These are phyloP conservation scores for Mythimna pallens DNA, from an alignment of 2,888 invertebrate species.

Conservation along the genomic window DNA sequence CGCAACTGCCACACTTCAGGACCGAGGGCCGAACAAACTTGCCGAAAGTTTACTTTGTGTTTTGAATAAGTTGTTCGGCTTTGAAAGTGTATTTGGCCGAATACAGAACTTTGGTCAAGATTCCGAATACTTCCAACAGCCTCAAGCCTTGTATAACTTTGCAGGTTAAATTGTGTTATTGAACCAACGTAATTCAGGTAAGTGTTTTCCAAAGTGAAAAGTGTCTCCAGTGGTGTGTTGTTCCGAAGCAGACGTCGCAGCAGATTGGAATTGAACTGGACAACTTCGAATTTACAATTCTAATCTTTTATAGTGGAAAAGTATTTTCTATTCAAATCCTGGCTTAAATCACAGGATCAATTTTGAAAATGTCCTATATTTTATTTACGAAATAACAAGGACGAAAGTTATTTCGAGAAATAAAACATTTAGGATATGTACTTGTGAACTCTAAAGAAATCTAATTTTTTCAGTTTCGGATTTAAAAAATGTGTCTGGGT, in stretches of 20 bases:
- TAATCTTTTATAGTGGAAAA: constrained; percentile 17
- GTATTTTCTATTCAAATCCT: constrained; percentile 18
- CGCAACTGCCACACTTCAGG: constrained; percentile 53
- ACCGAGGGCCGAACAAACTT: constrained; percentile 47
- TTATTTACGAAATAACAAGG: neutral
- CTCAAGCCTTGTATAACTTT: constrained; percentile 29
- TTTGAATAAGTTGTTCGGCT: constrained; percentile 59
- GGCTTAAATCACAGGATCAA: neutral
- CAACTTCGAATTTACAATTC: constrained; percentile 19
- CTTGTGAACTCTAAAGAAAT: too few relatives aligned
- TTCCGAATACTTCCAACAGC: constrained; percentile 37
- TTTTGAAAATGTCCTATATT: constrained; percentile 1
- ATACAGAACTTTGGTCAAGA: constrained; percentile 50
- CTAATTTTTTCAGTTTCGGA: too few relatives aligned
- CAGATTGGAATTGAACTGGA: constrained; percentile 10
- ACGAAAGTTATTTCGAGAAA: neutral
- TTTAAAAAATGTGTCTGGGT: too few relatives aligned
- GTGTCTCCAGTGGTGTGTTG: neutral
- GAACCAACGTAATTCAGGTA: constrained; percentile 35
- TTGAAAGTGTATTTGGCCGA: constrained; percentile 39
- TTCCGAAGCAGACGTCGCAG: neutral
- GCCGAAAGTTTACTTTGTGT: constrained; percentile 59
- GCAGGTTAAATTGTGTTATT: constrained; percentile 42
- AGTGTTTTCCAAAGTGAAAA: constrained; percentile 37
- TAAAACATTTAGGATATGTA: neutral